Evolutionary conservation across 2,113 vertebrate genomes (phyloP).

Genomic region (Beaufortia kweichowensis): DNA sequence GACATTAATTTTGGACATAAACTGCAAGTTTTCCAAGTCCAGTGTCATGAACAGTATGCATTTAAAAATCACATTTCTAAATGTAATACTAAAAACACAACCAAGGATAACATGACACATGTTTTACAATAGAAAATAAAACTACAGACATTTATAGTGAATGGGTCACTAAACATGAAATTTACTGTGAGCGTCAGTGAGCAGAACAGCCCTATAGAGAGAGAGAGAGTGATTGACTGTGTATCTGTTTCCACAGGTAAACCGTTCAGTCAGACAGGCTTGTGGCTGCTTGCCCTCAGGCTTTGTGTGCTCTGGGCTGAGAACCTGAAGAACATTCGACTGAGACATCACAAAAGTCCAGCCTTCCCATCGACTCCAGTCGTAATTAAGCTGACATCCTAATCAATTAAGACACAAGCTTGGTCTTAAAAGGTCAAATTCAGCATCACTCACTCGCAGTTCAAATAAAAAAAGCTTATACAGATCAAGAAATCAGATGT

Average conservation of each 20-base stretch:
- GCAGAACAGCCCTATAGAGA: conserved; percentile 7
- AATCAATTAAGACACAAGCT: conserved; percentile 19
- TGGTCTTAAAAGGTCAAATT: conserved; percentile 33
- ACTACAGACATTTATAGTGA: conserved; percentile 17
- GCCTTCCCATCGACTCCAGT: not conserved
- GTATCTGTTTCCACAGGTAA: conserved; percentile 17
- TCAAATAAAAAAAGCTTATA: not conserved
- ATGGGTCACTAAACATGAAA: conserved; percentile 19
- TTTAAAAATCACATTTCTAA: not conserved
- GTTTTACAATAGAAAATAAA: conserved; percentile 36
- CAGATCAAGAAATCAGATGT: not conserved
- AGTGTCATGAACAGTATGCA: not conserved
- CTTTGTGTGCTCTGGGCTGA: not conserved
- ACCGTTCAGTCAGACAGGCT: conserved; percentile 18
- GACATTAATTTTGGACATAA: too few relatives aligned
- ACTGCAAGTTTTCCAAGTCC: too few relatives aligned
- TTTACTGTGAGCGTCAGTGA: conserved; percentile 7
- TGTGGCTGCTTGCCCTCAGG: conserved; percentile 30
- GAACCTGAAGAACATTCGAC: not conserved
- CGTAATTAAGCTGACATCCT: conserved; percentile 32
- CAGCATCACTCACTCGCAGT: conserved; percentile 12
- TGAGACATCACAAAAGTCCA: conserved; percentile 10
- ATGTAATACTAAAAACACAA: conserved; percentile 1
- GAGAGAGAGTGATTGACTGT: not conserved
- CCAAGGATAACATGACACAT: not conserved